Percentiles rank a stretch among this genome's conserved stretches.
Evolutionary conservation across 2,797 vertebrate genomes (phyloP).

Genomic region (Tauraco hartlaubi): DNA sequence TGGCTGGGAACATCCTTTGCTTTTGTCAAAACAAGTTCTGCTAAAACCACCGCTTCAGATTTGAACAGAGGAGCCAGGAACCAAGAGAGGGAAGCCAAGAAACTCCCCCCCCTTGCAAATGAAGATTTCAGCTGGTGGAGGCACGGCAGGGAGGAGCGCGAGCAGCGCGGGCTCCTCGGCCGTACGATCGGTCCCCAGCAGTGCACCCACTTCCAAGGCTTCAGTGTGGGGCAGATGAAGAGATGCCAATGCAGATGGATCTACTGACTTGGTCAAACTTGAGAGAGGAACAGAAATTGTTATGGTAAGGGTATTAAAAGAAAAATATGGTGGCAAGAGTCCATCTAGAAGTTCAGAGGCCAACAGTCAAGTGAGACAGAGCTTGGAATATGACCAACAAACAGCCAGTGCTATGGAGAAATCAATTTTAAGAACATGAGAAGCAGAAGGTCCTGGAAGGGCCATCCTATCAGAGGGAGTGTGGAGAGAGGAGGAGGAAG

Average conservation of each 20-base stretch:
- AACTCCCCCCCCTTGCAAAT: background rate
- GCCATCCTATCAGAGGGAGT: background rate
- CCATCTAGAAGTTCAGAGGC: background rate
- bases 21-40: constrained; percentile 64
- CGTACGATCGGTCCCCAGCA: rapidly evolving
- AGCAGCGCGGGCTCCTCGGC: background rate
- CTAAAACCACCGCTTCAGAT: background rate
- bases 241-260: background rate
- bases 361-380: background rate
- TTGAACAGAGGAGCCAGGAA: background rate
- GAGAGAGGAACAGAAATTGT: background rate
- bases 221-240: background rate
- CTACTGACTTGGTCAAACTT: background rate
- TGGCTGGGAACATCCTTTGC: constrained; percentile 46
- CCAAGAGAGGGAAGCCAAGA: background rate
- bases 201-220: background rate
- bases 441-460: background rate
- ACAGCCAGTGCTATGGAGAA: background rate
- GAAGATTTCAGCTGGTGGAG: background rate
- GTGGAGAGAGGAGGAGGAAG: background rate
- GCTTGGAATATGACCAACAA: background rate
- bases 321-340: background rate
- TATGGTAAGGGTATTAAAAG: background rate
- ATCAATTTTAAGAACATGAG: background rate
- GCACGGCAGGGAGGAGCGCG: rapidly evolving